Conservation (phyloP, 2,888 invertebrate genomes). For the Sinhomidia bicolor region DNA sequence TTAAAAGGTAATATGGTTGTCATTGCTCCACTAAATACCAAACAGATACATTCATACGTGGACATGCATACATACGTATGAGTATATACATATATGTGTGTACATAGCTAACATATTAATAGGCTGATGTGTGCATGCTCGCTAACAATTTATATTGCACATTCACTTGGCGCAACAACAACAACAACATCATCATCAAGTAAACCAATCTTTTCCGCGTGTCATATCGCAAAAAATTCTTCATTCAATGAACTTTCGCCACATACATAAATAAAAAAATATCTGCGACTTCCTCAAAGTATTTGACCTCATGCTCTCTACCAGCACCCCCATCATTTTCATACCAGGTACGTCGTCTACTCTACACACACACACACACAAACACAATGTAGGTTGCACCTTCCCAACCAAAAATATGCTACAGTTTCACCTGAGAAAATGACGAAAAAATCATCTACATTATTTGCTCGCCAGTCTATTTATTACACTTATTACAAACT, state of each 20-base stretch:
- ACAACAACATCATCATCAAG: slow-evolving; percentile 26
- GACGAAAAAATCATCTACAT: slow-evolving; percentile 1
- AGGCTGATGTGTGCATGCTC: neutral
- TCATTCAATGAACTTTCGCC: slow-evolving; percentile 65
- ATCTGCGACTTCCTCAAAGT: slow-evolving; percentile 21
- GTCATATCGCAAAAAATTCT: neutral
- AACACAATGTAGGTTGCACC: neutral
- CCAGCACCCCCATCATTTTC: neutral
- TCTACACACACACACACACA: neutral
- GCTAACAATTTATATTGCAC: neutral
- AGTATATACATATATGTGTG: no score
- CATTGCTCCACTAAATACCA: slow-evolving; percentile 24
- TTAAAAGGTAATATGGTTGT: slow-evolving; percentile 15
- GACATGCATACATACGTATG: neutral
- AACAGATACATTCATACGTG: neutral
- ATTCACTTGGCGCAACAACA: slow-evolving; percentile 8
- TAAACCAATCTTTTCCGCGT: neutral
- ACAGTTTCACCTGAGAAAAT: slow-evolving; percentile 1
- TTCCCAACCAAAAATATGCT: neutral
- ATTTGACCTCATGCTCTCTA: slow-evolving; percentile 54
- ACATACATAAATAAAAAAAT: no score
- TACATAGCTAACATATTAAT: no score
- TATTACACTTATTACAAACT: neutral
- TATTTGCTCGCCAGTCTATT: neutral
- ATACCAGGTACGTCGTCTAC: neutral